Conservation (phyloP, 2,888 invertebrate genomes). For the Cyaniris semiargus region DNA sequence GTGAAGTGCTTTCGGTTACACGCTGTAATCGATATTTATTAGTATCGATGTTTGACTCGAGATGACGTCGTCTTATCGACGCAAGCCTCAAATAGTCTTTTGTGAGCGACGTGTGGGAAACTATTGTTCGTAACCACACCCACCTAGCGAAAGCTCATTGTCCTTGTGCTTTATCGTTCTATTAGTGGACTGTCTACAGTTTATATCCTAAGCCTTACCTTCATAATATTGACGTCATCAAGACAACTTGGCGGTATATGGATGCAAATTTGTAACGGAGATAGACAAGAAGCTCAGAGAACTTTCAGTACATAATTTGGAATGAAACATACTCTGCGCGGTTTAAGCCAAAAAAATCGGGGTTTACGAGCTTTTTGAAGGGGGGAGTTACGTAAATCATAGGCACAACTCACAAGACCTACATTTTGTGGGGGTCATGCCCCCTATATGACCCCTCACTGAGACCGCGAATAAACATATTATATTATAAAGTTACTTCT, state of each 20-base stretch:
- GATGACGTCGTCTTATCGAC: slow-evolving; percentile 35
- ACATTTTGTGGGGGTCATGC: too few relatives aligned
- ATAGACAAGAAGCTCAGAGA: too few relatives aligned
- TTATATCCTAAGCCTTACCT: not conserved
- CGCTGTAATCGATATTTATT: slow-evolving; percentile 68
- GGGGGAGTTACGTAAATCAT: too few relatives aligned
- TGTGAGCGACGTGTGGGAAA: slow-evolving; percentile 6
- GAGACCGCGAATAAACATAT: too few relatives aligned
- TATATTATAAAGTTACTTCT: too few relatives aligned
- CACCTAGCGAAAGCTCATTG: not conserved
- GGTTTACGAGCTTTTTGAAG: too few relatives aligned
- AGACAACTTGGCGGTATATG: not conserved
- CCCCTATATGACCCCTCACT: too few relatives aligned
- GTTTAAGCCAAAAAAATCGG: not conserved
- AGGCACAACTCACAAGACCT: too few relatives aligned
- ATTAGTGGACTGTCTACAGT: not conserved
- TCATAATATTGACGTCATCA: not conserved
- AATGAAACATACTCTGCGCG: not conserved
- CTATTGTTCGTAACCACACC: slow-evolving; percentile 2
- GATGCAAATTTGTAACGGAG: not conserved
- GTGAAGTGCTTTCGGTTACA: slow-evolving; percentile 45
- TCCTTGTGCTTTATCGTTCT: not conserved
- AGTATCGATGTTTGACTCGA: slow-evolving; percentile 44
- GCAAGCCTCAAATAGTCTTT: slow-evolving; percentile 26
- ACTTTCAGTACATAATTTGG: too few relatives aligned